Percentiles rank a stretch among this genome's conserved stretches.
These are phyloP conservation scores for Bujurquina vittata DNA, from an alignment of 2,113 vertebrate species.

Conservation along the genomic window DNA sequence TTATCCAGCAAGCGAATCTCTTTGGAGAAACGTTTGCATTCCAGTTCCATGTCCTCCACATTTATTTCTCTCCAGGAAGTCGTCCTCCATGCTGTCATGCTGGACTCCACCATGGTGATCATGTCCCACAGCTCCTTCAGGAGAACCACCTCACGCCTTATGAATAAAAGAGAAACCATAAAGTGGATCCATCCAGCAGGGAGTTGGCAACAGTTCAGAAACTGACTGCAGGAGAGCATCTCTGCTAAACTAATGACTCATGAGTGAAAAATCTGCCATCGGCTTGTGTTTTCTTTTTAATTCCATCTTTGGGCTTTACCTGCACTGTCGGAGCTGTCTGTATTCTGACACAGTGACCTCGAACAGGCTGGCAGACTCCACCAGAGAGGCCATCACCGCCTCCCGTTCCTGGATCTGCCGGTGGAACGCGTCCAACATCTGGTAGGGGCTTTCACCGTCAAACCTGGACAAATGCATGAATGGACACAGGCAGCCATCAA, in stretches of 20 bases:
- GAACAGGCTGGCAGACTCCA: constrained; percentile 88
- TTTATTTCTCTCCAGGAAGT: constrained; percentile 88
- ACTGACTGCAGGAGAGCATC: neutral
- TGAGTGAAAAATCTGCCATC: constrained; percentile 25
- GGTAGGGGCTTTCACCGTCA: constrained; percentile 83
- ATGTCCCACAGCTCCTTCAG: constrained; percentile 92
- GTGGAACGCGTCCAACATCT: constrained; percentile 84
- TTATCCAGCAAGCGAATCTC: constrained; percentile 88
- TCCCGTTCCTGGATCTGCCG: constrained; percentile 87
- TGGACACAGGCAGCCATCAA: constrained; percentile 7
- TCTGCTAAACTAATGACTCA: neutral
- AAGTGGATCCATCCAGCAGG: constrained; percentile 1
- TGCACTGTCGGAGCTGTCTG: constrained; percentile 90
- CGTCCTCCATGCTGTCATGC: constrained; percentile 85
- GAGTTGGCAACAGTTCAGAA: neutral
- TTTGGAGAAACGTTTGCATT: constrained; percentile 89
- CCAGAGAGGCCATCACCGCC: constrained; percentile 84
- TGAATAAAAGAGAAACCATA: neutral
- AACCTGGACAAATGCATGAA: constrained; percentile 78
- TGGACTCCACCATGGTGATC: constrained; percentile 82
- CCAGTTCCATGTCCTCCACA: constrained; percentile 90
- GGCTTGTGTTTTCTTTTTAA: neutral
- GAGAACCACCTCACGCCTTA: constrained; percentile 77
- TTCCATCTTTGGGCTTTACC: constrained; percentile 72
- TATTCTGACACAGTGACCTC: constrained; percentile 91